Percentiles rank a stretch among this genome's conserved stretches.
These are phyloP conservation scores for Lydus trimaculatus DNA, from an alignment of 2,888 invertebrate genomes.

Conservation along the genomic window DNA sequence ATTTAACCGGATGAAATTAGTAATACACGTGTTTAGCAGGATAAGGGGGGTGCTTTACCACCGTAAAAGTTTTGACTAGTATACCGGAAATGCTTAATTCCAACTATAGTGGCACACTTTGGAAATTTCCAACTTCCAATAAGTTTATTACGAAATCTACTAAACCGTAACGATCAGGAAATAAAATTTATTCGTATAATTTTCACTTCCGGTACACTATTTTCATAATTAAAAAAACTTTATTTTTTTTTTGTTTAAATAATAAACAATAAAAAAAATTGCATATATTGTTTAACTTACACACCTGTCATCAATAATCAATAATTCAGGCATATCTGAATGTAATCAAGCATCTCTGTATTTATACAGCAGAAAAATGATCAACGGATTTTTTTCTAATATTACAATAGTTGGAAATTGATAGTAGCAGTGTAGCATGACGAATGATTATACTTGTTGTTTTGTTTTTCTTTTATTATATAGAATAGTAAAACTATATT, in stretches of 20 bases:
- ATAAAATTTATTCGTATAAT: conserved; percentile 13
- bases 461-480: background rate
- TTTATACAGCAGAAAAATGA: background rate
- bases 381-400: background rate
- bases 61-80: conserved; percentile 15
- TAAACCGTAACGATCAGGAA: conserved; percentile 10
- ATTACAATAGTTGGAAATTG: background rate
- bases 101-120: conserved; percentile 14
- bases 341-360: background rate
- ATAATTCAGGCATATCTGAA: background rate
- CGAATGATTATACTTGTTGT: background rate
- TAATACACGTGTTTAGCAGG: conserved; percentile 12
- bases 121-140: conserved; percentile 9
- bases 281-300: background rate
- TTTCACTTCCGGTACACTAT: background rate
- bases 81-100: conserved; percentile 16
- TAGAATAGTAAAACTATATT: background rate
- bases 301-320: background rate
- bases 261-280: background rate
- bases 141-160: background rate
- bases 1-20: conserved; percentile 14
- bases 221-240: background rate
- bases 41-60: conserved; percentile 17
- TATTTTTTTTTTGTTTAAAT: background rate
- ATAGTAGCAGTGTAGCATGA: background rate